Conservation (phyloP, 1,140 invertebrate genomes). For the Thrips palmi region DNA sequence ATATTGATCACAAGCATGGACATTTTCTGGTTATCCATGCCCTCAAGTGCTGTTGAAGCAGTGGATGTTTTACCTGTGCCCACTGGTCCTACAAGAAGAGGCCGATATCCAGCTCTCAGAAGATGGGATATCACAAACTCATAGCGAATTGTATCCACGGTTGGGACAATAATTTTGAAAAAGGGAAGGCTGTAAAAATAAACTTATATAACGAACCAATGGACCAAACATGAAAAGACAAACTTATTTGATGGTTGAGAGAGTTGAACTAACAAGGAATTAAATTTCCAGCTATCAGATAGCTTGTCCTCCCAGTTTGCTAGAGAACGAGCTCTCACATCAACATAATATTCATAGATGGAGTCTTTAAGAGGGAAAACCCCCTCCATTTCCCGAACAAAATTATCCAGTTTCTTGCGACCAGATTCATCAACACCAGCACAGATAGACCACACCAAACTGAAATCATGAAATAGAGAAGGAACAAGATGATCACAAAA, state of each 20-base stretch:
- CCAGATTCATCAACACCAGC: conserved; percentile 59
- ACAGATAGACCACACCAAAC: conserved; percentile 68
- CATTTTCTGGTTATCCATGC: conserved; percentile 40
- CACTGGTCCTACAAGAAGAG: conserved; percentile 56
- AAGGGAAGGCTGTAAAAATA: conserved; percentile 41
- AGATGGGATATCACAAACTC: conserved; percentile 45
- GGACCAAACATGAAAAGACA: background rate
- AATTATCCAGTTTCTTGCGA: conserved; percentile 58
- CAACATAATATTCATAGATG: conserved; percentile 73
- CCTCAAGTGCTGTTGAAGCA: conserved; percentile 41
- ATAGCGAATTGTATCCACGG: conserved; percentile 63
- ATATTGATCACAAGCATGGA: conserved; percentile 57
- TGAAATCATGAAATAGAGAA: conserved; percentile 17
- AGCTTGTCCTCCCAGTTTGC: conserved; percentile 61
- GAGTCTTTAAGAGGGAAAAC: conserved; percentile 68
- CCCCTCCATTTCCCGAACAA: conserved; percentile 61
- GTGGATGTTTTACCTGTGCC: conserved; percentile 69
- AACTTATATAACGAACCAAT: conserved; percentile 5
- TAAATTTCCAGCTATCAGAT: conserved; percentile 45
- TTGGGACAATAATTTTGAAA: conserved; percentile 65
- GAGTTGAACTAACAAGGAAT: conserved; percentile 30
- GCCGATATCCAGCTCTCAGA: conserved; percentile 33
- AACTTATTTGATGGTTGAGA: conserved; percentile 1
- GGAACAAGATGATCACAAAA: conserved; percentile 3
- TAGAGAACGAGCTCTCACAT: conserved; percentile 43